Evolutionary conservation across 1,140 invertebrate genomes (phyloP).

Genomic region (Hyphantria cunea): DNA sequence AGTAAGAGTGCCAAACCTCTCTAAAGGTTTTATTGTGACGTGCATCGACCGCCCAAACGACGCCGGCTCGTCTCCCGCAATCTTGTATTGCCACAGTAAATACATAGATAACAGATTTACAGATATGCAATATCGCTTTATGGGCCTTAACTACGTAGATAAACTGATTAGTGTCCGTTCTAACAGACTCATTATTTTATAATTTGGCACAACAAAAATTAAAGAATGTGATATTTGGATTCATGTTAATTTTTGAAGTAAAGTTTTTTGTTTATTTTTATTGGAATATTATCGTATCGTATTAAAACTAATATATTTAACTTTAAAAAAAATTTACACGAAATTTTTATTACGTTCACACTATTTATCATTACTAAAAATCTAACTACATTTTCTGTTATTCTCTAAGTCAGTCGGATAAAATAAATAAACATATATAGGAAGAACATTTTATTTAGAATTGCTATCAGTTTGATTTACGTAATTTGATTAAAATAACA

Average conservation of each 20-base stretch:
- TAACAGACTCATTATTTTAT: not conserved
- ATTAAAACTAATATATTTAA: too few species aligned
- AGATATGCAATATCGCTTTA: constrained; percentile 41
- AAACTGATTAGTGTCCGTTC: not conserved
- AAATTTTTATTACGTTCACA: too few species aligned
- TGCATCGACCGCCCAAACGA: constrained; percentile 64
- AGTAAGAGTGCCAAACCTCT: constrained; percentile 31
- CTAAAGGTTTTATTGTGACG: constrained; percentile 46
- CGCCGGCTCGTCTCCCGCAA: constrained; percentile 63
- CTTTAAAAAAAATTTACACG: too few species aligned
- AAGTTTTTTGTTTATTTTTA: too few species aligned
- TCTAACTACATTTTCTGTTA: constrained; percentile 3
- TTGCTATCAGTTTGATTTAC: constrained; percentile 25
- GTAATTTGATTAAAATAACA: constrained; percentile 21
- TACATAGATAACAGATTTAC: constrained; percentile 41
- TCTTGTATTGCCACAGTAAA: constrained; percentile 56
- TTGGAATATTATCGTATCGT: too few species aligned
- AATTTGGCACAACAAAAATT: not conserved
- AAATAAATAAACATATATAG: constrained; percentile 14
- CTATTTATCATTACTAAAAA: not conserved
- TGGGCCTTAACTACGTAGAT: not conserved
- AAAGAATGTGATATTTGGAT: too few species aligned
- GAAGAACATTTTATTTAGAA: constrained; percentile 9
- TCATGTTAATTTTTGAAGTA: too few species aligned
- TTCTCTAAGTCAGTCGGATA: constrained; percentile 10